Evolutionary conservation across 1,140 invertebrate species (phyloP).

Genomic region (Trichonephila clavata): DNA sequence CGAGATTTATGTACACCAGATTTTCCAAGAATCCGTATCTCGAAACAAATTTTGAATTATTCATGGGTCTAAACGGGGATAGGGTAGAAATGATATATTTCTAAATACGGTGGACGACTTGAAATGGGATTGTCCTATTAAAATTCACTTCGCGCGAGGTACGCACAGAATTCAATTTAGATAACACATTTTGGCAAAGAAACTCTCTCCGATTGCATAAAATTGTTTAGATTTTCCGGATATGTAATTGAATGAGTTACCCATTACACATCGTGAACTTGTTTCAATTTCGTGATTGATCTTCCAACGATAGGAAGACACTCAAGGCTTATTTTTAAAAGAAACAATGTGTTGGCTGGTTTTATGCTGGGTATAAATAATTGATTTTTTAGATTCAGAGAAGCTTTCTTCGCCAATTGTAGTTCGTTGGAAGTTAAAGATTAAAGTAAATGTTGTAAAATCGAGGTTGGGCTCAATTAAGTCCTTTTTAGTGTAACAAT

Average conservation of each 20-base stretch:
- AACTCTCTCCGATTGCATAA: constrained; percentile 14
- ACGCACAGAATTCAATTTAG: constrained; percentile 13
- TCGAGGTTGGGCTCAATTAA: no score
- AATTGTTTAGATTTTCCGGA: constrained; percentile 1
- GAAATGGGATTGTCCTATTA: not conserved
- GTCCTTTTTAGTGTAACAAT: no score
- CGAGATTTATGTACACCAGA: not conserved
- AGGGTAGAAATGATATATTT: not conserved
- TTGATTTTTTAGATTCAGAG: no score
- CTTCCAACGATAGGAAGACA: not conserved
- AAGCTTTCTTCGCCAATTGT: no score
- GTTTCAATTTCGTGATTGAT: constrained; percentile 8
- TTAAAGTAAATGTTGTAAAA: no score
- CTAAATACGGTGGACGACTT: not conserved
- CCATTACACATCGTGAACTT: not conserved
- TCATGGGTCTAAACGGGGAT: not conserved
- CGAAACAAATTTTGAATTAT: constrained; percentile 6
- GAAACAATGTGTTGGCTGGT: no score
- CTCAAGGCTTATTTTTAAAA: no score
- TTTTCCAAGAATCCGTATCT: not conserved
- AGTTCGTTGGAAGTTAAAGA: no score
- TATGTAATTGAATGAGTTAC: constrained; percentile 1
- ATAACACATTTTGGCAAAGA: constrained; percentile 26
- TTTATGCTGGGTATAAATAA: no score
- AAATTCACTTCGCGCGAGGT: constrained; percentile 14